Conservation (phyloP, 2,113 vertebrate species). For the Onychostruthus taczanowskii region DNA sequence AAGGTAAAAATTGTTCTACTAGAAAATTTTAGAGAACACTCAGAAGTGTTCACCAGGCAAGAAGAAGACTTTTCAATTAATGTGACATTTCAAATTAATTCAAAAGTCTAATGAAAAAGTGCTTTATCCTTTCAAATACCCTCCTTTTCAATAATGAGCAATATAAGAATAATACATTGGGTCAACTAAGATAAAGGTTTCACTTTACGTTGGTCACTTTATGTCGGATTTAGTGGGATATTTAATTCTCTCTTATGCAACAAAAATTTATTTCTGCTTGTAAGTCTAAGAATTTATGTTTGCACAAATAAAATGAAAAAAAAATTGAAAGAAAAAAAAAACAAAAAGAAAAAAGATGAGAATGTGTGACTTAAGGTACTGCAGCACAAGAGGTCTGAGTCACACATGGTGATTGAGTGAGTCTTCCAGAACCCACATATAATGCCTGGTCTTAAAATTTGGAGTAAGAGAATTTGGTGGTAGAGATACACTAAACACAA, state of each 20-base stretch:
- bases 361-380: not conserved
- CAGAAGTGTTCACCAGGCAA: not conserved
- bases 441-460: not conserved
- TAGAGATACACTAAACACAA: not conserved
- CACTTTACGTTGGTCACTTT: accelerated
- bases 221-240: not conserved
- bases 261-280: not conserved
- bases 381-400: not conserved
- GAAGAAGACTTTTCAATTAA: not conserved
- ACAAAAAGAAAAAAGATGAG: not conserved
- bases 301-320: not conserved
- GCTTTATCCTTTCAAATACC: not conserved
- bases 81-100: not conserved
- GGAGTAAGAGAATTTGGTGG: not conserved
- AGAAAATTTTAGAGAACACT: not conserved
- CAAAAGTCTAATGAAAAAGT: not conserved
- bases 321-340: not conserved
- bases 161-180: not conserved
- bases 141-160: not conserved
- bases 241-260: not conserved
- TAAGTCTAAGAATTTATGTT: not conserved
- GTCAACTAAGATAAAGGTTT: not conserved
- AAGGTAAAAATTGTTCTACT: not conserved
- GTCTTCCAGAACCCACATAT: not conserved
- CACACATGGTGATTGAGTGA: accelerated